These are phyloP conservation scores for Heliconius aoede DNA, from an alignment of 2,888 invertebrate genomes.

Conservation along the genomic window DNA sequence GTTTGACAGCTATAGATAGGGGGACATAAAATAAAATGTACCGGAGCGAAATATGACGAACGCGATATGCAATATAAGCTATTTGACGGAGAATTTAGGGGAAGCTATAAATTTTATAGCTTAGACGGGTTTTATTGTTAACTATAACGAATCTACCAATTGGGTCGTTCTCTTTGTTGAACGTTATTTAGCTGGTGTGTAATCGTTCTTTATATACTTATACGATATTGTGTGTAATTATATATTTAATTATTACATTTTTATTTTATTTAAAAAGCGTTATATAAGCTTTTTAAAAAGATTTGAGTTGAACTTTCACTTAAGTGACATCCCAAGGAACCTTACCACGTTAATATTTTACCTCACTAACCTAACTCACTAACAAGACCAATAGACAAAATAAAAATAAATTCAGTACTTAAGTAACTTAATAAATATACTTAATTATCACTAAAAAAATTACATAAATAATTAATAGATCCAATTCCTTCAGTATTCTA, in stretches of 20 bases:
- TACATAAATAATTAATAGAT: not conserved
- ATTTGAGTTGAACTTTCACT: too few relatives aligned
- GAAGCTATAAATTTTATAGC: conserved; percentile 53
- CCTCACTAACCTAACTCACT: not conserved
- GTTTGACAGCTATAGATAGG: conserved; percentile 30
- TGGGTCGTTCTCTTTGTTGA: conserved; percentile 46
- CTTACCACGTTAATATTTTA: too few relatives aligned
- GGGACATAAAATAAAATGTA: conserved; percentile 50
- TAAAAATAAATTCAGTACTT: not conserved
- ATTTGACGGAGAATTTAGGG: conserved; percentile 52
- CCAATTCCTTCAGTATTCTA: not conserved
- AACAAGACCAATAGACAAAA: not conserved
- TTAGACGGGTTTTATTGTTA: conserved; percentile 53
- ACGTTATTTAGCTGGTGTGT: conserved; percentile 32
- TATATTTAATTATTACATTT: too few relatives aligned
- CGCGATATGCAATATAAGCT: conserved; percentile 53
- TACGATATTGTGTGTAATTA: not conserved
- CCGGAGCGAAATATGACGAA: conserved; percentile 49
- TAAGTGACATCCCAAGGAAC: too few relatives aligned
- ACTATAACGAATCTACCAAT: conserved; percentile 52
- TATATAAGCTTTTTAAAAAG: too few relatives aligned
- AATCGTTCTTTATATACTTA: conserved; percentile 9
- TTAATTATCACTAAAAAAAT: not conserved
- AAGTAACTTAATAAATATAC: not conserved
- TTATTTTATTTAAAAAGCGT: too few relatives aligned